A percentile compares a stretch with the other conserved stretches of the same genome.
Conservation (phyloP, 2,113 vertebrate species). For the Bostrychus sinensis region DNA sequence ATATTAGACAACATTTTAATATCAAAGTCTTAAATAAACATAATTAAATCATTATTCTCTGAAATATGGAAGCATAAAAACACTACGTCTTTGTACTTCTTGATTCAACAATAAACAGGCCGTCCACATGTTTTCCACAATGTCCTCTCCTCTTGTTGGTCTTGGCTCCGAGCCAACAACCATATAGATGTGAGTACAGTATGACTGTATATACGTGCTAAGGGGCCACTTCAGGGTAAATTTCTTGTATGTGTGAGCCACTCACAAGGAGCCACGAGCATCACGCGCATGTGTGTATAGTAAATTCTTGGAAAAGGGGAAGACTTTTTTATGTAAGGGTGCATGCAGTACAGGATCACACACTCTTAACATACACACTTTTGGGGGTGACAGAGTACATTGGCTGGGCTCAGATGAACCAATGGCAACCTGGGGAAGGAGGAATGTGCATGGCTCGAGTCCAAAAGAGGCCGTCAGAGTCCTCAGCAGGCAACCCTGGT, state of each 20-base stretch:
- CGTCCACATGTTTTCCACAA: conserved; percentile 42
- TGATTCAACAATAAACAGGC: conserved; percentile 43
- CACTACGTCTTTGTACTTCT: conserved; percentile 19
- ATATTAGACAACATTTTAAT: neutral
- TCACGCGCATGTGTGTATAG: conserved; percentile 22
- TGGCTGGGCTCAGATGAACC: conserved; percentile 82
- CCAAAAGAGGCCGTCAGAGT: conserved; percentile 78
- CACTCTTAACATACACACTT: conserved; percentile 48
- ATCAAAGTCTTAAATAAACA: neutral
- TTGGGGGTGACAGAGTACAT: conserved; percentile 82
- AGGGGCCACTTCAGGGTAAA: conserved; percentile 62
- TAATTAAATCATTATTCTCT: neutral
- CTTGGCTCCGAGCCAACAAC: conserved; percentile 47
- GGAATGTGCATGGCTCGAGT: conserved; percentile 77
- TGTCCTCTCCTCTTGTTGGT: conserved; percentile 61
- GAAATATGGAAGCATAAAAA: neutral
- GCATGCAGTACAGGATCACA: conserved; percentile 37
- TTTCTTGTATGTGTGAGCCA: conserved; percentile 50
- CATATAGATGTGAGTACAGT: conserved; percentile 58
- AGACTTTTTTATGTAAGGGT: conserved; percentile 29
- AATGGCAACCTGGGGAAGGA: conserved; percentile 81
- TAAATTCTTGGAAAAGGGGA: conserved; percentile 53
- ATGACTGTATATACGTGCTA: conserved; percentile 32
- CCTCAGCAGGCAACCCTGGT: conserved; percentile 75
- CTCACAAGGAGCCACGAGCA: conserved; percentile 42